A percentile compares a stretch with the other conserved stretches of the same genome.
Conservation (phyloP, 2,113 vertebrate genomes). For the Sinocyclocheilus rhinocerous region DNA sequence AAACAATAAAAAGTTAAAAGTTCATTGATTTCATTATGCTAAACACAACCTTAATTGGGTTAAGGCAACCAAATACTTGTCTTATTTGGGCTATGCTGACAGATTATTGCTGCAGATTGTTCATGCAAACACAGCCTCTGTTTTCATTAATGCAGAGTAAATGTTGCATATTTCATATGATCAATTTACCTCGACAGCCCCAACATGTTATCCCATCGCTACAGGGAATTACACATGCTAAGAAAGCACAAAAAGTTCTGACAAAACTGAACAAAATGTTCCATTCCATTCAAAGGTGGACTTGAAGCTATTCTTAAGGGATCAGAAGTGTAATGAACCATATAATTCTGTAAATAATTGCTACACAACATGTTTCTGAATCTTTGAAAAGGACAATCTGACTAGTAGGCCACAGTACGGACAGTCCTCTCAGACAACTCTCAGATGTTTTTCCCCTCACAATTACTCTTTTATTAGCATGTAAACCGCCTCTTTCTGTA, state of each 20-base stretch:
- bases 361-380: constrained; percentile 8
- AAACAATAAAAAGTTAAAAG: neutral
- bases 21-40: neutral
- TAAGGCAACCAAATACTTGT: neutral
- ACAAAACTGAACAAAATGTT: neutral
- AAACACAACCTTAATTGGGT: neutral
- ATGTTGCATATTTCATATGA: neutral
- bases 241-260: neutral
- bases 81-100: neutral
- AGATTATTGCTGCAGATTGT: neutral
- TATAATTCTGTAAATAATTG: neutral
- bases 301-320: neutral
- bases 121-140: neutral
- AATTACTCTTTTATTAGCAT: constrained; percentile 16
- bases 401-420: neutral
- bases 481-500: constrained; percentile 8
- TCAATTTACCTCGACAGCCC: neutral
- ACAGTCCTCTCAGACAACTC: neutral
- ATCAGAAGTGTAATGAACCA: neutral
- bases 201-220: neutral
- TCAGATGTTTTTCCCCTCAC: neutral
- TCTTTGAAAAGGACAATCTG: neutral
- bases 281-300: neutral
- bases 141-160: neutral
- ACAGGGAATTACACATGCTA: neutral